phyloP scores from a whole-genome alignment of 2,888 invertebrate species.

The Anoplius nigerrimus region DNA sequence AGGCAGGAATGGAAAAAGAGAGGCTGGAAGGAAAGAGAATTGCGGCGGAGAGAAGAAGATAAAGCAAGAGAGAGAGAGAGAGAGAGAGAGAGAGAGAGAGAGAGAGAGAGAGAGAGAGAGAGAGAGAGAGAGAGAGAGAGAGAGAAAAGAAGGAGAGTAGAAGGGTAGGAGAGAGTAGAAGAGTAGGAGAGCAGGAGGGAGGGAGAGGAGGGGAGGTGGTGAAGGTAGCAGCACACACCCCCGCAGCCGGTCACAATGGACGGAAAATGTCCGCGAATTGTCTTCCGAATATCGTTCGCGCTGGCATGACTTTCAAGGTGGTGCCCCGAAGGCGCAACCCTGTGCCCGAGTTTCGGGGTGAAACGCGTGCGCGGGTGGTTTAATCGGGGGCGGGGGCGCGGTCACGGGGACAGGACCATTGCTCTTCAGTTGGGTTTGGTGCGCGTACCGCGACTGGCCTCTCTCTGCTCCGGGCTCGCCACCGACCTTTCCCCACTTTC shows the following conservation, averaged over 20 bases:
- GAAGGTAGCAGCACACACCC: background rate
- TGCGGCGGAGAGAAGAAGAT: too few relatives aligned
- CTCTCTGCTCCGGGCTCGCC: slow-evolving; percentile 25
- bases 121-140: too few relatives aligned
- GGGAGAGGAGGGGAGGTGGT: background rate
- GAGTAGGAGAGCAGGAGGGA: background rate
- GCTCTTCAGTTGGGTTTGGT: slow-evolving; percentile 71
- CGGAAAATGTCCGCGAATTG: too few relatives aligned
- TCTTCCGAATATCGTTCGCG: background rate
- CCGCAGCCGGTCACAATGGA: background rate
- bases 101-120: too few relatives aligned
- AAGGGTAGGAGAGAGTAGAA: background rate
- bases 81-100: too few relatives aligned
- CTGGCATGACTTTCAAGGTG: slow-evolving; percentile 13
- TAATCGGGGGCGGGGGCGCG: slow-evolving; percentile 66
- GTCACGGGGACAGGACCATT: slow-evolving; percentile 64
- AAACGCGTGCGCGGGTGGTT: slow-evolving; percentile 69
- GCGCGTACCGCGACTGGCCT: slow-evolving; percentile 66
- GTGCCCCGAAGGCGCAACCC: slow-evolving; percentile 28
- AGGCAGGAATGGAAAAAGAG: background rate
- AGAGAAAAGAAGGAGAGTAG: background rate
- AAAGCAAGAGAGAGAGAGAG: too few relatives aligned
- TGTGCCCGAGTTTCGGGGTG: slow-evolving; percentile 54
- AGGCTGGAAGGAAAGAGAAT: background rate
- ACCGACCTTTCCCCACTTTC: slow-evolving; percentile 7